Conservation (phyloP, 2,888 invertebrate genomes). For the Zygaena filipendulae region DNA sequence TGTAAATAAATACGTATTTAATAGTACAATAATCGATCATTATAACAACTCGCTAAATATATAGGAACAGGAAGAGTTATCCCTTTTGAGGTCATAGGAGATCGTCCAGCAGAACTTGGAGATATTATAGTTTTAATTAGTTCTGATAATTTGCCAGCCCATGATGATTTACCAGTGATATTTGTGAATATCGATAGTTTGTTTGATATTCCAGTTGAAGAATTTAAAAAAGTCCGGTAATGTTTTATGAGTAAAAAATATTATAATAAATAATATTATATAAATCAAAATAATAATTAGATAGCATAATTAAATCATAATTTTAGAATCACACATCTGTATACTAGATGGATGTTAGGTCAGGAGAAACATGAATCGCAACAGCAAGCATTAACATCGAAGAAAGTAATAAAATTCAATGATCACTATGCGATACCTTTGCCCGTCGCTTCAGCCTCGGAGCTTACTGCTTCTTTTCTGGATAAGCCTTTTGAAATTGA, state of each 20-base stretch:
- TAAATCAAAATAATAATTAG: slow-evolving; percentile 1
- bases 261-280: slow-evolving; percentile 5
- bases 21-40: too few relatives aligned
- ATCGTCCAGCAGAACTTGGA: slow-evolving; percentile 30
- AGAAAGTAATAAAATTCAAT: slow-evolving; percentile 25
- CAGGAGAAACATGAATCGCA: slow-evolving; percentile 28
- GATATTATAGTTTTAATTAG: slow-evolving; percentile 41
- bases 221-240: slow-evolving; percentile 34
- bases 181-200: slow-evolving; percentile 42
- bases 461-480: slow-evolving; percentile 24
- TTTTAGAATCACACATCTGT: slow-evolving; percentile 36
- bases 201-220: slow-evolving; percentile 30
- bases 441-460: slow-evolving; percentile 17
- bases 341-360: slow-evolving; percentile 35
- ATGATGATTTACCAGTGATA: slow-evolving; percentile 42
- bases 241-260: slow-evolving; percentile 4
- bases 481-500: slow-evolving; percentile 34
- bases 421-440: slow-evolving; percentile 33
- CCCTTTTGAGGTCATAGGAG: slow-evolving; percentile 30
- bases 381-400: slow-evolving; percentile 18
- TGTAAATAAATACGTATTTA: too few relatives aligned
- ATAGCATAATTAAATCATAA: too few relatives aligned
- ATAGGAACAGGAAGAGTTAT: slow-evolving; percentile 42
- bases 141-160: slow-evolving; percentile 39
- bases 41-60: too few relatives aligned